Conservation (phyloP, 1,140 invertebrate genomes). For the Drosophila serrata region DNA sequence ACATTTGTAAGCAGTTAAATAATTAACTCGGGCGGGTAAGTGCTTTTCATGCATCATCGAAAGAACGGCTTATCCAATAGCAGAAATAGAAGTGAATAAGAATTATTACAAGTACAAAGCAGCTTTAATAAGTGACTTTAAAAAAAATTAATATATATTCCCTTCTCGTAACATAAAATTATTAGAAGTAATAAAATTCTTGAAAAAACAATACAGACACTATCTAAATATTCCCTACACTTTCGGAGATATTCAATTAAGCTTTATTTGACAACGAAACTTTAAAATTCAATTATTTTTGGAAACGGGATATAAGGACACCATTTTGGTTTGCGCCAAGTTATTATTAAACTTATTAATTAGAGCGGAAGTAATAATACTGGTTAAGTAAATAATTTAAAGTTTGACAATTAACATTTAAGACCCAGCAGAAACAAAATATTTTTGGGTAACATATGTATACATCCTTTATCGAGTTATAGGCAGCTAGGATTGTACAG, state of each 20-base stretch:
- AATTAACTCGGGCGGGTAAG: conserved; percentile 36
- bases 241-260: background rate
- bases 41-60: conserved; percentile 72
- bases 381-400: background rate
- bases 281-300: no score
- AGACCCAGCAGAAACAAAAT: no score
- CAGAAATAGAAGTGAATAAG: background rate
- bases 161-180: background rate
- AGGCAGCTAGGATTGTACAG: background rate
- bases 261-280: background rate
- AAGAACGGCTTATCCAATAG: background rate
- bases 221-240: background rate
- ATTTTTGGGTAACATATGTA: background rate
- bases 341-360: no score
- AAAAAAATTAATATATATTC: background rate
- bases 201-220: background rate
- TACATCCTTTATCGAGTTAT: background rate
- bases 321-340: no score
- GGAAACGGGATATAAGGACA: no score
- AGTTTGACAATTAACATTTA: background rate
- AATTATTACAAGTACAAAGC: background rate
- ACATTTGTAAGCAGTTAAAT: conserved; percentile 17
- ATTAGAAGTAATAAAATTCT: background rate
- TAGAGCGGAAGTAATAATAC: background rate
- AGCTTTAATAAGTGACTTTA: background rate